These are phyloP conservation scores for Chymomyza amoena DNA, from an alignment of 2,888 invertebrate species.

Conservation along the genomic window DNA sequence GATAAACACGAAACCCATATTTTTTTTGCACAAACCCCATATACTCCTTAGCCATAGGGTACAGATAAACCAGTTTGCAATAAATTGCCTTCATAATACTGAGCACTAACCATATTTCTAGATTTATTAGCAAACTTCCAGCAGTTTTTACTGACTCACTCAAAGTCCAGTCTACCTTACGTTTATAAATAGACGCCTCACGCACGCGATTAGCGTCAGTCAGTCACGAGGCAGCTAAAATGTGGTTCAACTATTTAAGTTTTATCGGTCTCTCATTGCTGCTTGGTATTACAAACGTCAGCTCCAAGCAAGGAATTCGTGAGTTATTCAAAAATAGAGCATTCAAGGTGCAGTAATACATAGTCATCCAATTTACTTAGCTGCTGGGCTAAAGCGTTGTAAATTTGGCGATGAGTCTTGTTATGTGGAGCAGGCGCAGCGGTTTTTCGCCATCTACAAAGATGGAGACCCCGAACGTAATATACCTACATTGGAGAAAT, in stretches of 20 bases:
- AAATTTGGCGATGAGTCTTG: constrained; percentile 53
- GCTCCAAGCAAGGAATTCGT: neutral
- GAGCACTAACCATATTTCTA: neutral
- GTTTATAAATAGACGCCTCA: neutral
- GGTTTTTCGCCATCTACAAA: constrained; percentile 27
- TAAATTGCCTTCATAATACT: neutral
- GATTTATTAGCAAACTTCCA: neutral
- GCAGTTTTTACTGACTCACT: neutral
- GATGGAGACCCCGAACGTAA: constrained; percentile 43
- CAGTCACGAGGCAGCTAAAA: neutral
- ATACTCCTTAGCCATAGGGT: neutral
- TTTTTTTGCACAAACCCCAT: too few relatives aligned
- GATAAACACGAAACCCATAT: too few relatives aligned
- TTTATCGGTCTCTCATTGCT: neutral
- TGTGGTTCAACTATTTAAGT: neutral
- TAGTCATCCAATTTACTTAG: constrained; percentile 22
- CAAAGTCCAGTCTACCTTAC: neutral
- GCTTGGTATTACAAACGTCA: neutral
- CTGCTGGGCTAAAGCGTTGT: constrained; percentile 51
- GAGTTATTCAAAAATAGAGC: neutral
- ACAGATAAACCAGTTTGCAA: neutral
- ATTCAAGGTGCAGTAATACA: neutral
- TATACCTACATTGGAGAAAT: constrained; percentile 45
- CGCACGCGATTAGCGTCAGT: neutral
- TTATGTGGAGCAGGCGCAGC: constrained; percentile 37